A percentile compares a stretch with the other conserved stretches of the same genome.
These are phyloP conservation scores for Gymnogyps californianus DNA, from an alignment of 2,113 vertebrate genomes.

Conservation along the genomic window DNA sequence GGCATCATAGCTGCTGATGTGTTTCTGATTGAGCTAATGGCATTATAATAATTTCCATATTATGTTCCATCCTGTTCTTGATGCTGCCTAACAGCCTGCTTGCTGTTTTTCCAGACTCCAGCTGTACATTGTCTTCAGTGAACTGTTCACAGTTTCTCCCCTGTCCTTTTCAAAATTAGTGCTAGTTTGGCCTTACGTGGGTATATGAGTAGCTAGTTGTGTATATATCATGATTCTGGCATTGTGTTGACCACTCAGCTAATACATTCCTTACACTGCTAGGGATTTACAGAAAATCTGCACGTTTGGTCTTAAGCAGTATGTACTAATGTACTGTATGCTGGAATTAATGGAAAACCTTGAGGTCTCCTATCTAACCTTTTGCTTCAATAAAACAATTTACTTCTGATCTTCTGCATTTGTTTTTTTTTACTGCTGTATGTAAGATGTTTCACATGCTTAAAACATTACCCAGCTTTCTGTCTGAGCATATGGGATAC, in stretches of 20 bases:
- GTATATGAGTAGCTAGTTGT: background rate
- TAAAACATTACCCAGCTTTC: background rate
- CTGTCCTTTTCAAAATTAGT: background rate
- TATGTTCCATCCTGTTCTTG: background rate
- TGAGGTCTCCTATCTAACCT: background rate
- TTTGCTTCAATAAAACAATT: background rate
- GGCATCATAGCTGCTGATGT: constrained; percentile 12
- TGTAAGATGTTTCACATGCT: accelerated
- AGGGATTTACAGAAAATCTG: background rate
- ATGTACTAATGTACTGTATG: background rate
- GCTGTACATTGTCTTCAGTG: background rate
- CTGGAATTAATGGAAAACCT: background rate
- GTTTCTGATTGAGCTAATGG: constrained; percentile 41
- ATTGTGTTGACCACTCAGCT: background rate
- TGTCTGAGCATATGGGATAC: background rate
- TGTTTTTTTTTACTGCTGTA: background rate
- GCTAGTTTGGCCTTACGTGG: background rate
- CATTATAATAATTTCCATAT: constrained; percentile 29
- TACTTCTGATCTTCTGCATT: background rate
- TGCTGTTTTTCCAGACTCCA: background rate
- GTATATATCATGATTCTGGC: background rate
- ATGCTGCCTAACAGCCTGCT: background rate
- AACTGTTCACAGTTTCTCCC: background rate
- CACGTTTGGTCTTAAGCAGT: accelerated
- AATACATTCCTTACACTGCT: background rate